These are phyloP conservation scores for Triplophysa rosa DNA, from an alignment of 2,113 vertebrate species.

Conservation along the genomic window DNA sequence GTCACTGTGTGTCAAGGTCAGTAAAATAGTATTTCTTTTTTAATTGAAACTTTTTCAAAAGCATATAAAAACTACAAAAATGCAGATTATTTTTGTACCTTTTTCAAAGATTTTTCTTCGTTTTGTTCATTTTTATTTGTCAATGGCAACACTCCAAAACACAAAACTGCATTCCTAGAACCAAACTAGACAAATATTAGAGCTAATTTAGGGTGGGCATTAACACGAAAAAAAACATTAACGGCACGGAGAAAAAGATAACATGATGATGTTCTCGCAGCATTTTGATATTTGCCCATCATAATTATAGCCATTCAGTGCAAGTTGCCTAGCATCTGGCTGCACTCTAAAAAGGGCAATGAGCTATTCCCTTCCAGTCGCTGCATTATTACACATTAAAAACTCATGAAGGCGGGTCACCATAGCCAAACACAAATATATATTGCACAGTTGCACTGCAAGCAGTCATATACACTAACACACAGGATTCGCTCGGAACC, in stretches of 20 bases:
- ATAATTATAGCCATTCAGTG: slow-evolving; percentile 65
- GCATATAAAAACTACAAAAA: too few species aligned
- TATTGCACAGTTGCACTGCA: slow-evolving; percentile 26
- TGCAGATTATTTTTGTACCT: too few species aligned
- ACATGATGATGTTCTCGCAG: slow-evolving; percentile 44
- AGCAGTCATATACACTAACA: slow-evolving; percentile 2
- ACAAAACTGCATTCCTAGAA: not conserved
- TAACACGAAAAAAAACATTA: slow-evolving; percentile 24
- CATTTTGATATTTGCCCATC: slow-evolving; percentile 64
- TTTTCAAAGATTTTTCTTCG: too few species aligned
- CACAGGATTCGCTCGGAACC: not conserved
- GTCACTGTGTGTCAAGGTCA: too few species aligned
- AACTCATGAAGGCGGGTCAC: slow-evolving; percentile 66
- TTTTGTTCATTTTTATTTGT: too few species aligned
- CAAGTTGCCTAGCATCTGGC: slow-evolving; percentile 71
- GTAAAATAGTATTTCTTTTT: too few species aligned
- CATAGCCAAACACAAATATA: slow-evolving; percentile 49
- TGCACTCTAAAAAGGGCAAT: slow-evolving; percentile 73
- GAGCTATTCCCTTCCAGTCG: slow-evolving; percentile 66
- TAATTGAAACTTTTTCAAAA: too few species aligned
- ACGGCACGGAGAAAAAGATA: slow-evolving; percentile 7
- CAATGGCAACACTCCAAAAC: not conserved
- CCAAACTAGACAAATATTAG: slow-evolving; percentile 5
- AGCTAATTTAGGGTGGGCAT: not conserved
- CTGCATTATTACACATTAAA: slow-evolving; percentile 69